Evolutionary conservation across 2,113 vertebrate species (phyloP).

Genomic region (Grallaria varia): DNA sequence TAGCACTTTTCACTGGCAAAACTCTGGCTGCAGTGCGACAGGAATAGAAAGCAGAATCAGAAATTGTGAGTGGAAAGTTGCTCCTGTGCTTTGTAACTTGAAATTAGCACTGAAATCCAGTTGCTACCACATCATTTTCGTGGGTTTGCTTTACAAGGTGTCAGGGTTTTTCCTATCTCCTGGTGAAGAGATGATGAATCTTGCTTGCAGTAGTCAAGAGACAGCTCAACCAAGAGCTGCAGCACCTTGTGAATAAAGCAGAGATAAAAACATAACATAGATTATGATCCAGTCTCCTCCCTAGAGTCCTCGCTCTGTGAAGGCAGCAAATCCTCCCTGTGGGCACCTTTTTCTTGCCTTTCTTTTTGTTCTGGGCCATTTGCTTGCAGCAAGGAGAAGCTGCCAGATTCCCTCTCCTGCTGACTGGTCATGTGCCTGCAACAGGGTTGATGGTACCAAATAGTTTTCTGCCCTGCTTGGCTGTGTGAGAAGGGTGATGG

Average conservation of each 20-base stretch:
- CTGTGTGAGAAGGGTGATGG: not conserved
- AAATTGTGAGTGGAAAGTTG: conserved; percentile 62
- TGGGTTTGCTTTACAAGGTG: not conserved
- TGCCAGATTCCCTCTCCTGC: not conserved
- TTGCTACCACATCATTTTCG: fast-evolving
- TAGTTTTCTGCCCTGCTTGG: not conserved
- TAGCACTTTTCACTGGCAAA: conserved; percentile 81
- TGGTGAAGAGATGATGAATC: not conserved
- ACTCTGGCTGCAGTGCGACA: conserved; percentile 66
- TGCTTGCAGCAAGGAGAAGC: not conserved
- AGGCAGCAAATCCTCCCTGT: not conserved
- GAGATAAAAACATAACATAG: not conserved
- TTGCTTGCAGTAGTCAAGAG: not conserved
- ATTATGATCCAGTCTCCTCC: not conserved
- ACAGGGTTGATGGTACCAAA: not conserved
- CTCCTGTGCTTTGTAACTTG: conserved; percentile 60
- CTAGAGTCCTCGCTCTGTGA: not conserved
- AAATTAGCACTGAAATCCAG: conserved; percentile 10
- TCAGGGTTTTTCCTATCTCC: not conserved
- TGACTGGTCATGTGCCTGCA: not conserved
- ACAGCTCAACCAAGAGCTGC: not conserved
- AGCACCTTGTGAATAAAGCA: not conserved
- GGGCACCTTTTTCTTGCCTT: not conserved
- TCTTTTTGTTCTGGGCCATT: not conserved
- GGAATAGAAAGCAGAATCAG: conserved; percentile 77